Evolutionary conservation across 2,888 invertebrate genomes (phyloP).

Genomic region (Uropetala carovei): DNA sequence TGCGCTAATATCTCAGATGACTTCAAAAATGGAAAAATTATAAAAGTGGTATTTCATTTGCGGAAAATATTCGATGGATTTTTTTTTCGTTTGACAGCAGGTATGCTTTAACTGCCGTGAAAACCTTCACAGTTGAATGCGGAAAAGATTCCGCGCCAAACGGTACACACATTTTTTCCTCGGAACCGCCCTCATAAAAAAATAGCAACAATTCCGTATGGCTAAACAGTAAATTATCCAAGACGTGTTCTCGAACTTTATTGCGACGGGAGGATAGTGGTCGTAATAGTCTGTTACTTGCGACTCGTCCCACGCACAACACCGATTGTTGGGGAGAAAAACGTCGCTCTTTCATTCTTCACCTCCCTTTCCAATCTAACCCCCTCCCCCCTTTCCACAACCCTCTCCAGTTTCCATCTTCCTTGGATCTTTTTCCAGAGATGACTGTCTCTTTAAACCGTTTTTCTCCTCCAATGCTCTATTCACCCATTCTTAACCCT

Average conservation of each 20-base stretch:
- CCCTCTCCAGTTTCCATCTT: background rate
- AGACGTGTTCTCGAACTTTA: constrained; percentile 17
- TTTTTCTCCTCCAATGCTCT: background rate
- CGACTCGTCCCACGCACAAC: constrained; percentile 5
- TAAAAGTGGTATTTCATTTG: too few relatives aligned
- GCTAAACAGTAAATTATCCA: constrained; percentile 24
- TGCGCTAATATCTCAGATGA: too few relatives aligned
- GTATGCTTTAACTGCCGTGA: background rate
- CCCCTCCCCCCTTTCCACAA: background rate
- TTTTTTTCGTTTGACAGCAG: background rate
- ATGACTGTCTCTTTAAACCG: background rate
- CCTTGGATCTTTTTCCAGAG: background rate
- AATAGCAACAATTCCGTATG: background rate
- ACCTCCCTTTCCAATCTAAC: background rate
- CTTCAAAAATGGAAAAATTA: too few relatives aligned
- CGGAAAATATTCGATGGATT: background rate
- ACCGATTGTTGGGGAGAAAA: background rate
- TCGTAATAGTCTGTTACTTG: constrained; percentile 31
- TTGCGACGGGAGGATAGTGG: background rate
- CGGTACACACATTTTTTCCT: constrained; percentile 30
- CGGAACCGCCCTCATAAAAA: background rate
- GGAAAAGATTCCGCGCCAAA: constrained; percentile 7
- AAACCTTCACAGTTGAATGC: background rate
- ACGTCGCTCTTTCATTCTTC: background rate
- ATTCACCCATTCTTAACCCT: background rate